These are phyloP conservation scores for Lepisosteus oculatus DNA, from an alignment of 2,113 vertebrate genomes.

Conservation along the genomic window DNA sequence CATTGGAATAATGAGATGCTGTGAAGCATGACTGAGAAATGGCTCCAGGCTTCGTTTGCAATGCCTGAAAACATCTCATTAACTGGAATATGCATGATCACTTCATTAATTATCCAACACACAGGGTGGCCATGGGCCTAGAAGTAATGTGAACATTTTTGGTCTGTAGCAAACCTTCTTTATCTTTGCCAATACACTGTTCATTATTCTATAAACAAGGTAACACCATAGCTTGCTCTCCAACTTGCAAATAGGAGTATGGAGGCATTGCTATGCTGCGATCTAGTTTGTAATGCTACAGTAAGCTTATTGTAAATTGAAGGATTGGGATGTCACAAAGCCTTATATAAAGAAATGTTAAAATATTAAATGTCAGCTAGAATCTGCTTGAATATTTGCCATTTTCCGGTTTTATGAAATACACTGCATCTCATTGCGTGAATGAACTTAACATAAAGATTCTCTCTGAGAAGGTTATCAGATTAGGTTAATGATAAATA, in stretches of 20 bases:
- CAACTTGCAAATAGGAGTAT: background rate
- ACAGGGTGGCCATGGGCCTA: background rate
- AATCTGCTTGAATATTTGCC: background rate
- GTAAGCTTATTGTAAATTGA: background rate
- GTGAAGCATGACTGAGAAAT: background rate
- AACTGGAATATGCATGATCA: conserved; percentile 1
- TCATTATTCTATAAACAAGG: background rate
- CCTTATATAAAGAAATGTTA: background rate
- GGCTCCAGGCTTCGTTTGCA: background rate
- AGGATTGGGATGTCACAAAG: background rate
- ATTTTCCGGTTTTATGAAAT: background rate
- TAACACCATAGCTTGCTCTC: background rate
- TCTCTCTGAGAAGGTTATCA: background rate
- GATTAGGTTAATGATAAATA: background rate
- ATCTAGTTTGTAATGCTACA: conserved; percentile 1
- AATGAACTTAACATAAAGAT: background rate
- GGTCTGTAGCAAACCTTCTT: background rate
- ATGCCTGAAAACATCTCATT: background rate
- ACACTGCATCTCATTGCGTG: background rate
- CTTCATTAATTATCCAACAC: background rate
- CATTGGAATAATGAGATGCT: background rate
- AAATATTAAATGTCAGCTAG: background rate
- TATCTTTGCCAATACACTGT: background rate
- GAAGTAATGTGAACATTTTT: background rate
- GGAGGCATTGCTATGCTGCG: background rate